Conservation (phyloP, 2,888 invertebrate genomes). For the Troides aeacus region DNA sequence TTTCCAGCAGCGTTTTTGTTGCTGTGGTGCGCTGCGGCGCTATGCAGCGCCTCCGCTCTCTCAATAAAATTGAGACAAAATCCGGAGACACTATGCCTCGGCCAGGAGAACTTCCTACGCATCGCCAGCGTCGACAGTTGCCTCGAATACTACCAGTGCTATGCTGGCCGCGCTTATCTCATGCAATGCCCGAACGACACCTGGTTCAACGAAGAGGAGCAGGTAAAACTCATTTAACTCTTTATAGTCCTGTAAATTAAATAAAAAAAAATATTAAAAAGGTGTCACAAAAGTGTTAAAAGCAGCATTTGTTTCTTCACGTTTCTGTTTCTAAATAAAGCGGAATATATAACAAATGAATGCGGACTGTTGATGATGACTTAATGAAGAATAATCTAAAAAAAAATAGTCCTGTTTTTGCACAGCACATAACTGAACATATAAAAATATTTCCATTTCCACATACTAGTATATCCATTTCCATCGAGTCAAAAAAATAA, state of each 20-base stretch:
- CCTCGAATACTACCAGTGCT: conserved; percentile 70
- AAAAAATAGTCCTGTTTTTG: too few relatives aligned
- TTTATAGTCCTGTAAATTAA: too few relatives aligned
- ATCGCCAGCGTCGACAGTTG: conserved; percentile 64
- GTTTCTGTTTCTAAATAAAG: too few relatives aligned
- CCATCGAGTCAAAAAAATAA: neutral
- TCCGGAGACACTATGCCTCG: conserved; percentile 70
- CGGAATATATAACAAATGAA: too few relatives aligned
- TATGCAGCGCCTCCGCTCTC: conserved; percentile 63
- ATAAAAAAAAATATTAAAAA: too few relatives aligned
- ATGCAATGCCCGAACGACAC: conserved; percentile 66
- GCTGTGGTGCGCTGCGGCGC: conserved; percentile 49
- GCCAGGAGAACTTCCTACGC: conserved; percentile 72
- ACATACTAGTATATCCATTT: too few relatives aligned
- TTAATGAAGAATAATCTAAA: too few relatives aligned
- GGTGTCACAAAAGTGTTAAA: too few relatives aligned
- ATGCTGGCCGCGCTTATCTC: conserved; percentile 62
- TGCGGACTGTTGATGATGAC: too few relatives aligned
- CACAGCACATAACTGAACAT: too few relatives aligned
- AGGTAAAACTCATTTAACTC: conserved; percentile 45
- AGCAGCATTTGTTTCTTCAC: too few relatives aligned
- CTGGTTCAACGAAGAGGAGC: conserved; percentile 72
- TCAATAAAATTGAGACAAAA: conserved; percentile 70
- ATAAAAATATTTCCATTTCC: too few relatives aligned
- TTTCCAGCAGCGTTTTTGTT: conserved; percentile 39